Evolutionary conservation across 2,113 vertebrate species (phyloP), one percentile per base, ranked within the genome.

Genomic region (Odobenus rosmarus): DNA sequence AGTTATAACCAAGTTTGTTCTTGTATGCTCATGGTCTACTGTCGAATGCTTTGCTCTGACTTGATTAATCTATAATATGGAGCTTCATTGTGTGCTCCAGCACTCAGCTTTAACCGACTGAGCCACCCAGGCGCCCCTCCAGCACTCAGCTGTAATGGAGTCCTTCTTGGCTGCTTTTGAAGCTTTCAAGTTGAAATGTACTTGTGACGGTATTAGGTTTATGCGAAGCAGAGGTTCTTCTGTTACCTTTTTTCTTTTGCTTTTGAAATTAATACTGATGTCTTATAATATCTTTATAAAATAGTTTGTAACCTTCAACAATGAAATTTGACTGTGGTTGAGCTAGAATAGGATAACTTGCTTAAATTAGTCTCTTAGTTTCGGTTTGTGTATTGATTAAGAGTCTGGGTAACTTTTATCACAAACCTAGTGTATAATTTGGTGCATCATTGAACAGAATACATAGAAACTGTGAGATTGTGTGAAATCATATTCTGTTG

Each of bases 261-360:
- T 64, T 95, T 92, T 88, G 57, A 95, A 96, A 59, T 88, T 86
- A 57, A 23, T 55, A 33, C 67, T n/a, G 36, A 53, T 26, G 49
- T 79, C 39, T 55, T 83, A 61, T 87, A 81, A 69, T 77, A 79
- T 88, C 36, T 61, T 87, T 16, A 49, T 91, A 53, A 93, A 96
- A 76, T n/a, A 81, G 11, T 64, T 96, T 28, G 14, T 12, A 76
- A 11, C 21, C 28, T 51, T 71, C 14, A 77, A 9, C 86, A 93
- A 11, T 72, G 46, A 83, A 84, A 51, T 92, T 84, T 86, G n/a
- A 72, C 51, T 57, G 0, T 59, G 15, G 36, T 53, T 92, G 53
- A 86, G 24, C 49, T 46, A 83, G 26, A 93, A 59, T 69, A 57
- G 21, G 82, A 18, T 26, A 82, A 46, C 64, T 76, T 92, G 46